A percentile compares a stretch with the other conserved stretches of the same genome.
These are phyloP conservation scores for Drosophila gunungcola DNA, from an alignment of 1,140 invertebrate genomes.

Conservation along the genomic window DNA sequence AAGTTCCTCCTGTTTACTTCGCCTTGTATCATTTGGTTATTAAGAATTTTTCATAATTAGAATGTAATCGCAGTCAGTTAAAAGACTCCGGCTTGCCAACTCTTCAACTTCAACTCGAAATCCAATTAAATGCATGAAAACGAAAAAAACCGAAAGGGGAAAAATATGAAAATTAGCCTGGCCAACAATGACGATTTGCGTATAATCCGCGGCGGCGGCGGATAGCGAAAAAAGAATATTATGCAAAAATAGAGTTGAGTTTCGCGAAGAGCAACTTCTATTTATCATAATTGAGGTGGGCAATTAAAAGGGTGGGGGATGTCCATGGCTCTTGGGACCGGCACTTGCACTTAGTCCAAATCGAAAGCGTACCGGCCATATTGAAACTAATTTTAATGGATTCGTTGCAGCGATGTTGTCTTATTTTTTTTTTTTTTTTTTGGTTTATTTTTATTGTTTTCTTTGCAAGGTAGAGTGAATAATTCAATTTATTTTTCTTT, in stretches of 20 bases:
- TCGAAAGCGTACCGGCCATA: constrained; percentile 56
- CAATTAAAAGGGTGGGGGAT: constrained; percentile 46
- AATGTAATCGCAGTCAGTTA: constrained; percentile 64
- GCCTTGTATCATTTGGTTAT: constrained; percentile 66
- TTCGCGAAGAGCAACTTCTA: constrained; percentile 24
- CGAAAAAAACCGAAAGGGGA: constrained; percentile 48
- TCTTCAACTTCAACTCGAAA: constrained; percentile 8
- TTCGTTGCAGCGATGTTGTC: constrained; percentile 54
- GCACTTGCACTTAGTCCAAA: constrained; percentile 64
- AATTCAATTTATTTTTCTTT: constrained; percentile 44
- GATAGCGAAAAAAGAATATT: constrained; percentile 40
- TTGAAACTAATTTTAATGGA: constrained; percentile 70
- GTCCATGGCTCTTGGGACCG: neutral
- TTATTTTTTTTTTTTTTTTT: constrained; percentile 17
- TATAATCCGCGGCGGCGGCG: constrained; percentile 60
- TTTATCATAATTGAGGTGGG: constrained; percentile 72
- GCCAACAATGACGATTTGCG: constrained; percentile 66
- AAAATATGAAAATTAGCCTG: constrained; percentile 60
- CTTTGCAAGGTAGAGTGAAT: constrained; percentile 39
- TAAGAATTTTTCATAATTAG: constrained; percentile 69
- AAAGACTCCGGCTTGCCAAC: constrained; percentile 7
- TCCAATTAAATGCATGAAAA: constrained; percentile 79
- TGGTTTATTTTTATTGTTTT: neutral
- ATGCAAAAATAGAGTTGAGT: constrained; percentile 51
- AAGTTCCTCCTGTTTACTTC: constrained; percentile 9